Conservation (phyloP, 2,797 vertebrate genomes). For the Microcaecilia unicolor region DNA sequence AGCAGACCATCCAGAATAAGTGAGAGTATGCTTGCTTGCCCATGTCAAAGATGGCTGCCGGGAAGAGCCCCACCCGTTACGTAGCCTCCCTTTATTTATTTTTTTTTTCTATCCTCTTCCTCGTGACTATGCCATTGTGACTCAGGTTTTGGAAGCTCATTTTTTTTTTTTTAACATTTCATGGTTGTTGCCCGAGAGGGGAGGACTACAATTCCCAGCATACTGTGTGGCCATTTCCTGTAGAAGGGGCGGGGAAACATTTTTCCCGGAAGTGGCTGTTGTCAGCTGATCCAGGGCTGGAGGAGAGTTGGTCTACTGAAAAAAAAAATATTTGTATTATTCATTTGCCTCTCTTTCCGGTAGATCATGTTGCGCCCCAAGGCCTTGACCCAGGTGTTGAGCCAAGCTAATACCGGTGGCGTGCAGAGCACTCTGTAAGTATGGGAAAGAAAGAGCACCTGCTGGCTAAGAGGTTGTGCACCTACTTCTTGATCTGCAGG, state of each 20-base stretch:
- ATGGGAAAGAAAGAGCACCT: not conserved
- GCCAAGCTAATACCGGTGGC: constrained; percentile 91
- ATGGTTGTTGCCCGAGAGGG: fast-evolving
- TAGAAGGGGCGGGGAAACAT: too few relatives aligned
- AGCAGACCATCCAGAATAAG: too few relatives aligned
- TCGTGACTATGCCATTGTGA: too few relatives aligned
- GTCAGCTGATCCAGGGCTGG: not conserved
- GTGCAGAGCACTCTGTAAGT: constrained; percentile 97
- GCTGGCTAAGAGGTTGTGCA: not conserved
- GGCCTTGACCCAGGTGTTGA: constrained; percentile 89
- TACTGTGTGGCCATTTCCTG: not conserved
- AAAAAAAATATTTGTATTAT: too few relatives aligned
- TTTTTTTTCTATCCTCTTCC: too few relatives aligned
- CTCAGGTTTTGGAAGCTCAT: too few relatives aligned
- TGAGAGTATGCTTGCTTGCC: too few relatives aligned
- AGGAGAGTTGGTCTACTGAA: not conserved
- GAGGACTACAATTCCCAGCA: constrained; percentile 15
- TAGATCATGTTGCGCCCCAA: constrained; percentile 82
- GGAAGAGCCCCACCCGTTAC: too few relatives aligned
- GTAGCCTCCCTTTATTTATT: too few relatives aligned
- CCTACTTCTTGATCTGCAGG: too few relatives aligned
- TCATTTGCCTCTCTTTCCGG: not conserved
- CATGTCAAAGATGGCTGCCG: too few relatives aligned
- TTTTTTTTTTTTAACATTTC: not conserved
- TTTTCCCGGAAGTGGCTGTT: not conserved